Conservation (phyloP, 1,140 invertebrate species). For the Globodera rostochiensis region DNA sequence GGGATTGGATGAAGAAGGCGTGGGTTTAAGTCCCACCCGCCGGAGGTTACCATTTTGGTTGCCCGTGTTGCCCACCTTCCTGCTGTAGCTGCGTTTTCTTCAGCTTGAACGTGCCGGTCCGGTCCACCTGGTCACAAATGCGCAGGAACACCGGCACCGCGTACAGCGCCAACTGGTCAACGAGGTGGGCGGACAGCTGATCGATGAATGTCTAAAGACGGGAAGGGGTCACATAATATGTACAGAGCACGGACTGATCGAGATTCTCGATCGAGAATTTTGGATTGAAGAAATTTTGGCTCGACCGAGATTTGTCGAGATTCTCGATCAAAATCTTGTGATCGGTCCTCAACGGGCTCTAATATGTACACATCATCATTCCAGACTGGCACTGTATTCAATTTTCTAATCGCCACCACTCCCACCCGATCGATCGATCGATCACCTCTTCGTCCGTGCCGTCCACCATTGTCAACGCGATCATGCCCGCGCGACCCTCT, state of each 20-base stretch:
- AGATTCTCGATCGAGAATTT: too few relatives aligned
- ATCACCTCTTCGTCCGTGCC: slow-evolving; percentile 47
- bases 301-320: too few relatives aligned
- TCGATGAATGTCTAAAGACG: slow-evolving; percentile 36
- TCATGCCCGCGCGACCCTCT: slow-evolving; percentile 94
- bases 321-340: too few relatives aligned
- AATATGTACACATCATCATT: too few relatives aligned
- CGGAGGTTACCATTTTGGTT: too few relatives aligned
- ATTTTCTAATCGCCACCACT: slow-evolving; percentile 8
- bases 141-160: slow-evolving; percentile 53
- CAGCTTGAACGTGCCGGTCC: slow-evolving; percentile 54
- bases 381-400: too few relatives aligned
- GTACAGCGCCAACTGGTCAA: slow-evolving; percentile 43
- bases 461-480: slow-evolving; percentile 73
- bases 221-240: too few relatives aligned
- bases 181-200: slow-evolving; percentile 35
- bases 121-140: slow-evolving; percentile 53
- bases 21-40: background rate
- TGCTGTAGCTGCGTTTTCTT: slow-evolving; percentile 50
- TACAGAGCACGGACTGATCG: too few relatives aligned
- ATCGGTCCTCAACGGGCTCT: too few relatives aligned
- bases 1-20: background rate
- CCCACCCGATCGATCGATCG: too few relatives aligned
- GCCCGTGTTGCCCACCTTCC: slow-evolving; percentile 23
- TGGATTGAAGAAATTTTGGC: too few relatives aligned